Evolutionary conservation across 2,113 vertebrate species (phyloP).

Genomic region (Progne subis): DNA sequence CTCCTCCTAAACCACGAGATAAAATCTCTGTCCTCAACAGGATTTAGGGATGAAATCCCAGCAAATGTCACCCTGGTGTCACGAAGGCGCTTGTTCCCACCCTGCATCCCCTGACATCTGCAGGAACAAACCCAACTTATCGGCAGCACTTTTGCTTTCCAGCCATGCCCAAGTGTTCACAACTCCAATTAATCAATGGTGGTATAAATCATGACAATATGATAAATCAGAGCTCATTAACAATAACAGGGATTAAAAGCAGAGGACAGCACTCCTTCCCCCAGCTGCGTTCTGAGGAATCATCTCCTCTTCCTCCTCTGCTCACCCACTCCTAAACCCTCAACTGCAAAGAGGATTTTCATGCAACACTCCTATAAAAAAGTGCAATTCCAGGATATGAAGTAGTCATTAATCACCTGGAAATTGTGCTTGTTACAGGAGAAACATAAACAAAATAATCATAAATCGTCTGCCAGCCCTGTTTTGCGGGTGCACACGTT

Average conservation of each 20-base stretch:
- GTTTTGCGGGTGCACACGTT: neutral
- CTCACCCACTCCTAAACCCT: neutral
- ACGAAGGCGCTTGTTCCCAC: neutral
- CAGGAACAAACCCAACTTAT: neutral
- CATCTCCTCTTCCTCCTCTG: neutral
- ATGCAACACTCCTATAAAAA: neutral
- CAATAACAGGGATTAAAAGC: neutral
- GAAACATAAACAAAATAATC: conserved; percentile 66
- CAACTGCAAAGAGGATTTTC: neutral
- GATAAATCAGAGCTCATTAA: neutral
- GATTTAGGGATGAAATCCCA: neutral
- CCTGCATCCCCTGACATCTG: neutral
- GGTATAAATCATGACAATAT: neutral
- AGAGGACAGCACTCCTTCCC: neutral
- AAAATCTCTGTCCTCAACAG: neutral
- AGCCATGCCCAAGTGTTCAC: neutral
- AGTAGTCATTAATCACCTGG: conserved; percentile 43
- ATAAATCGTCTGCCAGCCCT: conserved; percentile 58
- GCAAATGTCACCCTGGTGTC: neutral
- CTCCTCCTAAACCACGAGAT: neutral
- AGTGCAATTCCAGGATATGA: neutral
- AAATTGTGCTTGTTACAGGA: conserved; percentile 45
- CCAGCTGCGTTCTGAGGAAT: neutral
- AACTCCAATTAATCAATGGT: neutral
- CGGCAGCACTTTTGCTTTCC: neutral